Evolutionary conservation across 2,113 vertebrate species (phyloP), one percentile per base, ranked within the genome.

Genomic region (Cephalopholis sonnerati): DNA sequence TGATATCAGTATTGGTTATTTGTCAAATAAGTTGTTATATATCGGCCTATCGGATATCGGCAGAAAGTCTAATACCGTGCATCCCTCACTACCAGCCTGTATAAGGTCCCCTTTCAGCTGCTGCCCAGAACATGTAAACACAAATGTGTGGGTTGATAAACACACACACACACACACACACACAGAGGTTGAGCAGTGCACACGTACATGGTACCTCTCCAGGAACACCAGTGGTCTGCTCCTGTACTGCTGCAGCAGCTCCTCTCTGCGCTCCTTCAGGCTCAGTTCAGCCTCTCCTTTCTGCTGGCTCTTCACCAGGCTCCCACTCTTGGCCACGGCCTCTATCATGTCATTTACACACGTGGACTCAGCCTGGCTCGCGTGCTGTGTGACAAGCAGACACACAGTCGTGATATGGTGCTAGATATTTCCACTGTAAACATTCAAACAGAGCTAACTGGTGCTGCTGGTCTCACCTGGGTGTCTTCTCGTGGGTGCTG

Each of bases 281-380:
- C 93, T 97, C 62, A 98, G 93, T 29, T 97, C 97, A 0, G 96
- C 96, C 2, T 98, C 97, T 1, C 96, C 97, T 6, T 96, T 91
- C 93, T 98, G 97, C 89, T 98, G 97, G 92, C 97, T 98, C 85
- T 96, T 96, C 65, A 98, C 96, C 0, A 89, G 90, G 53, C 94
- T 93, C 8, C 81, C 94, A 75, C 97, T 97, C 76, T 63, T 36
- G 1, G 95, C 96, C 2, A 98, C 82, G 0, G 93, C 88, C 0
- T 69, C 92, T 16, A 98, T 83, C 97, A 97, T 97, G 63, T 90
- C 88, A 0, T 46, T 82, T 2, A 97, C 89, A 63, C 77, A 66
- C 16, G 39, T 63, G 22, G 88, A 44, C 70, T 90, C 83, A 0
- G 36, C 72, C 89, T 88, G 69, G 16, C 29, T 46, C 46, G 71